phyloP scores from a whole-genome alignment of 2,888 invertebrate genomes.

The Idaea biselata region DNA sequence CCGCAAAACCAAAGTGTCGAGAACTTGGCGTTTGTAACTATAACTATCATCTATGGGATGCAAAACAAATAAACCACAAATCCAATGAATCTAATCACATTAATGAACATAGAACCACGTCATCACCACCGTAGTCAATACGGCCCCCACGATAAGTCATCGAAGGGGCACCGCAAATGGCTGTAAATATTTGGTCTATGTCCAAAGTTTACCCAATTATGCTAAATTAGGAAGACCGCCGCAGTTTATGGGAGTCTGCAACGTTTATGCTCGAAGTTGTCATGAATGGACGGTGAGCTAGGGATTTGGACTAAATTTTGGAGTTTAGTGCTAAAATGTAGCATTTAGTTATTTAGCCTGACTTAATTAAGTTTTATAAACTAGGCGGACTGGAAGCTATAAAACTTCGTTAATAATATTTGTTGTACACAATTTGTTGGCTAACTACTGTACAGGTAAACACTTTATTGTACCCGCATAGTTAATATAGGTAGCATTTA shows the following conservation, averaged over 20 bases:
- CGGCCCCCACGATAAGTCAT: conserved; percentile 14
- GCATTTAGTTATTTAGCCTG: conserved; percentile 3
- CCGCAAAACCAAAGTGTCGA: too few relatives aligned
- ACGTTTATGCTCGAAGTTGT: conserved; percentile 1
- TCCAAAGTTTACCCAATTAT: conserved; percentile 43
- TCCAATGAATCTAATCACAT: neutral
- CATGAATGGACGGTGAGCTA: neutral
- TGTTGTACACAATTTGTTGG: neutral
- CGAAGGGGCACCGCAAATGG: conserved; percentile 13
- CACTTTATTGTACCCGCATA: neutral
- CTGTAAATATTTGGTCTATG: conserved; percentile 44
- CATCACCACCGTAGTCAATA: conserved; percentile 7
- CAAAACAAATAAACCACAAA: neutral
- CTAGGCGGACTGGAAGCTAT: neutral
- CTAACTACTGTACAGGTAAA: neutral
- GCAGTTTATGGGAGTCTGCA: conserved; percentile 42
- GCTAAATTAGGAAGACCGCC: conserved; percentile 43
- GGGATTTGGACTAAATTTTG: neutral
- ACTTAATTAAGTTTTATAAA: neutral
- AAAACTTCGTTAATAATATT: conserved; percentile 2
- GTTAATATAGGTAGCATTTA: too few relatives aligned
- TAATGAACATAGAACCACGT: neutral
- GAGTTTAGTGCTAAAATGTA: conserved; percentile 1
- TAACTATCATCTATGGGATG: neutral
- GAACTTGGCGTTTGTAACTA: too few relatives aligned